Evolutionary conservation across 2,113 vertebrate species (phyloP), one percentile per base, ranked within the genome.

Genomic region (Bostrychus sinensis): DNA sequence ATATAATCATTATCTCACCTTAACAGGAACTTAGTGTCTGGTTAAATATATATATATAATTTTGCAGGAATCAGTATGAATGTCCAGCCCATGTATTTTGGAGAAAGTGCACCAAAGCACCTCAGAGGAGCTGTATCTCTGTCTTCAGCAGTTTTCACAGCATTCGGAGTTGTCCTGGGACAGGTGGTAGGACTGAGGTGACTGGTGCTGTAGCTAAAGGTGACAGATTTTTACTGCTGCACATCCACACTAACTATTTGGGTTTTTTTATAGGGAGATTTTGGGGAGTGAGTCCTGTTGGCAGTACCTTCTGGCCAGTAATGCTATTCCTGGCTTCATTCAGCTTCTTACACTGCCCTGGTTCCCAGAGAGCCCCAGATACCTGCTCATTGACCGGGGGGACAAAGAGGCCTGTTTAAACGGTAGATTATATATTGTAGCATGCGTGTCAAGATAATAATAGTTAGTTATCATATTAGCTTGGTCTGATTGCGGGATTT

Each of bases 51-150:
- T 14, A 14, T 5, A 25, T 48, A 25, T 25, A 25, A 14, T 58
- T 77, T 53, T 83, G 23, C 78, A 96, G 94, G 95, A 56, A 89
- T 98, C 54, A 93, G 95, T 89, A 95, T 98, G 94, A 96, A 91
- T n/a, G 80, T 97, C 23, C 95, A 98, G 79, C 95, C 95, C 66
- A 96, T 97, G 95, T 96, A 96, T 62, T 92, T 98, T 81, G 95
- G 94, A 19, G 95, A 96, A 80, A 95, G 94, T 13, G 94, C 94
- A 6, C 94, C 95, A 13, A 95, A 92, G 86, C 91, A 95, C 66
- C 82, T 95, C 28, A 84, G 95, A 55, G 96, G 96, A 46, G 91
- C 92, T 0, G 80, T 94, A 66, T 87, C 95, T 22, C 70, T 96
- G 82, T 94, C 93, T 2, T 95, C 93, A 2, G 94, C 94, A 37